Evolutionary conservation across 2,888 invertebrate genomes (phyloP).

Genomic region (Rhagonycha lutea): DNA sequence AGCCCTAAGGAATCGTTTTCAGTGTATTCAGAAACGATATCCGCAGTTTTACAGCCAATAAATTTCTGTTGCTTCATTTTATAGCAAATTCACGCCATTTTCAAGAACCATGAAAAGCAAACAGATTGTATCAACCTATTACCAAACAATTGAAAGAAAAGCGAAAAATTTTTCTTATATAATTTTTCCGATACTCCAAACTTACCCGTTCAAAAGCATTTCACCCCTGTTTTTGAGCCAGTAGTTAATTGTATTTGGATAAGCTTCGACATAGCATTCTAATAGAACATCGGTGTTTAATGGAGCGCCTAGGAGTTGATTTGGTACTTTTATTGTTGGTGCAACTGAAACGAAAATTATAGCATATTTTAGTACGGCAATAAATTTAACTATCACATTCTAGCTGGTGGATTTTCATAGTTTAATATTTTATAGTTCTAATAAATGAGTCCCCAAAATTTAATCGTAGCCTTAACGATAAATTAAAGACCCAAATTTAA

Average conservation of each 20-base stretch:
- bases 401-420: not conserved
- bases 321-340: conserved; percentile 86
- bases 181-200: not conserved
- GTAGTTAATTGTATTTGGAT: conserved; percentile 78
- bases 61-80: conserved; percentile 14
- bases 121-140: conserved; percentile 3
- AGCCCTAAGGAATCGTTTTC: conserved; percentile 17
- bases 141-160: conserved; percentile 1
- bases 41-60: conserved; percentile 17
- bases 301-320: conserved; percentile 86
- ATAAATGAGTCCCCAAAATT: not conserved
- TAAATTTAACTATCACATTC: not conserved
- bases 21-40: conserved; percentile 17
- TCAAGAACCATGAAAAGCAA: not conserved
- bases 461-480: not conserved
- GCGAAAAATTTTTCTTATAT: not conserved
- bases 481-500: not conserved
- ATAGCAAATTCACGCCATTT: conserved; percentile 15
- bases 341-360: conserved; percentile 66
- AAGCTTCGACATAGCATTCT: conserved; percentile 87
- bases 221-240: conserved; percentile 80
- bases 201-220: conserved; percentile 83
- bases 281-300: conserved; percentile 83
- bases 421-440: not conserved
- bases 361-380: not conserved